Conservation (phyloP, 2,888 invertebrate genomes). For the Coronaproctus castanopsis region DNA sequence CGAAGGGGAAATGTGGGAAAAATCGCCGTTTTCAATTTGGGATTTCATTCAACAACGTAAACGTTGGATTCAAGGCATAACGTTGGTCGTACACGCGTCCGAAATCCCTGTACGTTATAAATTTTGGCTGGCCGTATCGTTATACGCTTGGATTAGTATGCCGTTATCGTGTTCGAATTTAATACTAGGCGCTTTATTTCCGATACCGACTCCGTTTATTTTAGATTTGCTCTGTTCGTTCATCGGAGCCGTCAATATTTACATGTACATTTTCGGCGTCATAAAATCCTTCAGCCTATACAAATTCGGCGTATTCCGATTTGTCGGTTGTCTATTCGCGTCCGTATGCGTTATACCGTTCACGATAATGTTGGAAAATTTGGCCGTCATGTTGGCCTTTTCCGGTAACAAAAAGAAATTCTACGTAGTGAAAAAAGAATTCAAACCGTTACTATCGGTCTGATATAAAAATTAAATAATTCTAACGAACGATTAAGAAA, state of each 20-base stretch:
- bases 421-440: conserved; percentile 87
- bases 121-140: conserved; percentile 60
- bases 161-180: conserved; percentile 81
- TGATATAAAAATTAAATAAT: no score
- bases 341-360: conserved; percentile 83
- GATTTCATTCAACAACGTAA: conserved; percentile 92
- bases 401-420: conserved; percentile 92
- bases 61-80: conserved; percentile 82
- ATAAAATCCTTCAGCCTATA: conserved; percentile 81
- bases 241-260: conserved; percentile 79
- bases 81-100: conserved; percentile 69
- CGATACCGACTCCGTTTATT: conserved; percentile 61
- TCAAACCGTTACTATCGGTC: conserved; percentile 22
- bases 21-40: conserved; percentile 81
- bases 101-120: conserved; percentile 59
- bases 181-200: conserved; percentile 59
- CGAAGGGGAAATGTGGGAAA: conserved; percentile 98
- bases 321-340: conserved; percentile 58
- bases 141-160: conserved; percentile 90
- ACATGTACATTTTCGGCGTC: conserved; percentile 96
- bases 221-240: conserved; percentile 76
- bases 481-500: no score
- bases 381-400: conserved; percentile 83
- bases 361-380: conserved; percentile 81
- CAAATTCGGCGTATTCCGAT: conserved; percentile 58